A percentile compares a stretch with the other conserved stretches of the same genome.
These are phyloP conservation scores for Herpetotheres cachinnans DNA, from an alignment of 2,113 vertebrate species.

Conservation along the genomic window DNA sequence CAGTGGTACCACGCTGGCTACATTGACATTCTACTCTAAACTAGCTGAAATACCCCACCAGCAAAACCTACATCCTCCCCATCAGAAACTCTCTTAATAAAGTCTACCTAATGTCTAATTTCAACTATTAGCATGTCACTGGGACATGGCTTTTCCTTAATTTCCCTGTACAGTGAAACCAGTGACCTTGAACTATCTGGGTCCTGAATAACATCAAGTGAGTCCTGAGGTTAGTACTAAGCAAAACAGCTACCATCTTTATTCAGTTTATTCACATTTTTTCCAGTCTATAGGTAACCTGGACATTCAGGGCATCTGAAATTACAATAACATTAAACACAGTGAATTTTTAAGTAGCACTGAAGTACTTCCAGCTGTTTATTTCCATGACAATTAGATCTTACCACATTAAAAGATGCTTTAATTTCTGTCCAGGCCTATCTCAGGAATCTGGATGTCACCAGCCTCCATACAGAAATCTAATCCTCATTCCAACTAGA, in stretches of 20 bases:
- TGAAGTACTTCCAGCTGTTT: background rate
- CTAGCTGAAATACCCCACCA: background rate
- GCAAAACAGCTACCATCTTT: background rate
- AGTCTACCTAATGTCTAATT: background rate
- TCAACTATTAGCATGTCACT: too few species aligned
- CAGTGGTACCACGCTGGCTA: too few species aligned
- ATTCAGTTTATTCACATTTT: background rate
- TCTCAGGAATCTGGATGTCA: background rate
- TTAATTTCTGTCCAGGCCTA: background rate
- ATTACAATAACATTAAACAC: background rate
- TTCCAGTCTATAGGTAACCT: background rate
- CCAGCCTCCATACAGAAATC: background rate
- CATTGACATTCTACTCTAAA: background rate
- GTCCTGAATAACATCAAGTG: fast-evolving
- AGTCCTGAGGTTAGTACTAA: background rate
- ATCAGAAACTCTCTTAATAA: background rate
- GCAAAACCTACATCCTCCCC: background rate
- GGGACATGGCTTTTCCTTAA: background rate
- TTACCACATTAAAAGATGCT: background rate
- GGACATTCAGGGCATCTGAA: background rate
- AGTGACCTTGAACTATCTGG: background rate
- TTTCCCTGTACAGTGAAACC: background rate
- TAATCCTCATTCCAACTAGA: background rate
- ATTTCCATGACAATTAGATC: background rate
- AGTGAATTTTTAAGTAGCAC: background rate